Percentiles rank a stretch among this genome's conserved stretches.
phyloP scores from a whole-genome alignment of 2,113 vertebrate species.

The Indicator maculatus region DNA sequence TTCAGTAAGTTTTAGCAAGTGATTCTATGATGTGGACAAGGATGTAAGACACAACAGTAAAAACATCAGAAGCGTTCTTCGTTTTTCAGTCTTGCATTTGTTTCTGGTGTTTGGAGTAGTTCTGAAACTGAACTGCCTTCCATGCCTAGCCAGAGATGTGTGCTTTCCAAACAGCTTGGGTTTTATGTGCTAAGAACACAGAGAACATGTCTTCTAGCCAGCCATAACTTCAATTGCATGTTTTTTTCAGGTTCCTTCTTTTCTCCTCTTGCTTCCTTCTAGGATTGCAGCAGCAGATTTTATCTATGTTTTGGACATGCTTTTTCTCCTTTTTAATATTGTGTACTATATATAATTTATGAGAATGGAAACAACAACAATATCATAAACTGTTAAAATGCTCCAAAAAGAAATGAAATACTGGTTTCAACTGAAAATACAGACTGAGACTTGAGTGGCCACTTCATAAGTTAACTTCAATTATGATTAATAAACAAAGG shows the following conservation, averaged over 20 bases:
- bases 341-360: background rate
- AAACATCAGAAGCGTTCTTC: background rate
- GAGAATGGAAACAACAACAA: background rate
- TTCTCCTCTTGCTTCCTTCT: background rate
- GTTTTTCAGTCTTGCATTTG: background rate
- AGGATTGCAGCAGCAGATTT: background rate
- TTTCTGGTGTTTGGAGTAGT: background rate
- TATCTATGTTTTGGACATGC: background rate
- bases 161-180: background rate
- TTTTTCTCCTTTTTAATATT: background rate
- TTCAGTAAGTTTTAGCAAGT: background rate
- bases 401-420: background rate
- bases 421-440: background rate
- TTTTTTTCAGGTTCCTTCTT: background rate
- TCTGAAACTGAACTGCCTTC: background rate
- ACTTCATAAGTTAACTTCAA: background rate
- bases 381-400: background rate
- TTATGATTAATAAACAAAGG: background rate
- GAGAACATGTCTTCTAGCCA: constrained; percentile 6
- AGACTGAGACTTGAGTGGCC: background rate
- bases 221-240: background rate
- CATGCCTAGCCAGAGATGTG: background rate
- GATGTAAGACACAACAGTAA: background rate
- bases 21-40: background rate
- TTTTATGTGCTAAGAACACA: background rate